These are phyloP conservation scores for Climacteris rufus DNA, from an alignment of 2,113 vertebrate species.

Conservation along the genomic window DNA sequence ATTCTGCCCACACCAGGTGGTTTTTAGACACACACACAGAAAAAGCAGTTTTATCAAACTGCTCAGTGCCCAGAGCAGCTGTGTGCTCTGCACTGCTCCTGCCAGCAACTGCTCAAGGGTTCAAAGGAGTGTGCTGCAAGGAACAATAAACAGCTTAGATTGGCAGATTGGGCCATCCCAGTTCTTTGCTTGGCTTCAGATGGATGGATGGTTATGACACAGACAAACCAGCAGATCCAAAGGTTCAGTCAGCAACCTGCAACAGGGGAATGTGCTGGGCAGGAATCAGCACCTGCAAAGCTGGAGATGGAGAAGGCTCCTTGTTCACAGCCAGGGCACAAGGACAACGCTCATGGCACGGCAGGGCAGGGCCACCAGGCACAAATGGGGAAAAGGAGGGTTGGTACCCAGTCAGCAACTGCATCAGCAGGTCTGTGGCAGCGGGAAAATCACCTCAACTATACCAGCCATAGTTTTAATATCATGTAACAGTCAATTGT, in stretches of 20 bases:
- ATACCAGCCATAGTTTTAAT: neutral
- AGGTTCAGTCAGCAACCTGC: neutral
- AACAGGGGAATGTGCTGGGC: neutral
- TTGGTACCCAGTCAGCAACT: neutral
- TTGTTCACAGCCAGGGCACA: neutral
- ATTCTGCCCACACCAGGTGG: neutral
- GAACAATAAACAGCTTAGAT: rapidly evolving
- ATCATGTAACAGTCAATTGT: neutral
- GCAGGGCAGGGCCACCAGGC: neutral
- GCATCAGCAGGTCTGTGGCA: neutral
- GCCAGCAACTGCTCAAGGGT: neutral
- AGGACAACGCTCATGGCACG: rapidly evolving
- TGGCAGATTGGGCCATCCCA: neutral
- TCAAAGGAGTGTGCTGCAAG: neutral
- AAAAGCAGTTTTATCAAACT: too few relatives aligned
- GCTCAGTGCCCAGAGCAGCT: neutral
- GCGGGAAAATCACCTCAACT: neutral
- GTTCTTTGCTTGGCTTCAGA: neutral
- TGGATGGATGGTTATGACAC: rapidly evolving
- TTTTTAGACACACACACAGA: neutral
- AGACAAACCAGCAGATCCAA: neutral
- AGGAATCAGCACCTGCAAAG: neutral
- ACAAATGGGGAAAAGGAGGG: neutral
- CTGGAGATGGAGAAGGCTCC: rapidly evolving
- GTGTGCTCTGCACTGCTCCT: neutral